Conservation (phyloP, 2,888 invertebrate species). For the Mythimna albipuncta region DNA sequence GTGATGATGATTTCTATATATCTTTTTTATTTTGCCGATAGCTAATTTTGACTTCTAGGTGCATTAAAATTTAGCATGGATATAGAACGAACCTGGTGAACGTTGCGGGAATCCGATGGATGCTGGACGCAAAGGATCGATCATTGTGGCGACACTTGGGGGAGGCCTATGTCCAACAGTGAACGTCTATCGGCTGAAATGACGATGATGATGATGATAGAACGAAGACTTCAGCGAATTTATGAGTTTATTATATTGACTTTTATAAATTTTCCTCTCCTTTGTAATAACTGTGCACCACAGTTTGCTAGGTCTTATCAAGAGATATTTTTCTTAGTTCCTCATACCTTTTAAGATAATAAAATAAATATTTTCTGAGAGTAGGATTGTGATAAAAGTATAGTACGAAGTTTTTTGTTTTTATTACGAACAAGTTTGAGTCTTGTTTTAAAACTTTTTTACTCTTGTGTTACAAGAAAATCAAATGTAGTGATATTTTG, state of each 20-base stretch:
- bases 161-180: no score
- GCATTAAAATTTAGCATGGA: neutral
- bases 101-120: no score
- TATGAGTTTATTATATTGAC: conserved; percentile 6
- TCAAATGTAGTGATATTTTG: neutral
- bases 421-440: neutral
- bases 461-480: no score
- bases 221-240: neutral
- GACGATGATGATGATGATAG: neutral
- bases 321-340: neutral
- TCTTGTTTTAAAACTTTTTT: neutral
- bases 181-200: no score
- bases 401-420: neutral
- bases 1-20: neutral
- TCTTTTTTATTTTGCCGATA: neutral
- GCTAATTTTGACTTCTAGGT: neutral
- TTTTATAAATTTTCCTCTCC: neutral
- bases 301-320: neutral
- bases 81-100: neutral
- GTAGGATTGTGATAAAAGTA: no score
- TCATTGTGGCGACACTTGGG: no score
- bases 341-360: neutral
- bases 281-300: neutral
- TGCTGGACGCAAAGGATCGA: no score
- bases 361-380: neutral